Conservation (phyloP, 2,113 vertebrate species). For the Erythrolamprus reginae region DNA sequence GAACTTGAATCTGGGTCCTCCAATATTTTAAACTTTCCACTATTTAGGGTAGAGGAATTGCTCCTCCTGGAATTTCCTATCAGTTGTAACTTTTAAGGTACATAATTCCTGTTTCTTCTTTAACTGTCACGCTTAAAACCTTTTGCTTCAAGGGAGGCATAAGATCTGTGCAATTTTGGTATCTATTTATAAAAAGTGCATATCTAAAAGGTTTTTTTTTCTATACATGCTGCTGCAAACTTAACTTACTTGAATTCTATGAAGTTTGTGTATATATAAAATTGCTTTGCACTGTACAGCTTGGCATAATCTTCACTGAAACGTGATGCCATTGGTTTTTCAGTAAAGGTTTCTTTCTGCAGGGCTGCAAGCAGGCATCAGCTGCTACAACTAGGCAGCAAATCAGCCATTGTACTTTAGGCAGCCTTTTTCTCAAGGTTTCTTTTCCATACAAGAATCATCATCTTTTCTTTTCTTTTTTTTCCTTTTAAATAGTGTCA, state of each 20-base stretch:
- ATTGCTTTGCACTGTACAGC: conserved; percentile 72
- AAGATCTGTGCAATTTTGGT: conserved; percentile 20
- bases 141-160: conserved; percentile 15
- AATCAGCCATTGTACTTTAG: conserved; percentile 72
- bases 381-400: conserved; percentile 73
- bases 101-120: neutral
- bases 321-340: conserved; percentile 85
- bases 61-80: neutral
- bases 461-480: conserved; percentile 51
- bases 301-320: conserved; percentile 84
- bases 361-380: conserved; percentile 84
- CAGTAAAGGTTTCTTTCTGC: conserved; percentile 81
- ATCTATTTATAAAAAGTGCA: neutral
- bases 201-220: conserved; percentile 24
- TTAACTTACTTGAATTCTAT: conserved; percentile 51
- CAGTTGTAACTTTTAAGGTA: neutral
- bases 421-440: conserved; percentile 74
- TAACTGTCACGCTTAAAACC: conserved; percentile 2
- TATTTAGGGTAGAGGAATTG: neutral
- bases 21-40: neutral
- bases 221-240: conserved; percentile 44
- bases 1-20: neutral
- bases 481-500: conserved; percentile 57
- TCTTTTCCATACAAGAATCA: conserved; percentile 70
- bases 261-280: conserved; percentile 74